Percentiles rank a stretch among this genome's conserved stretches.
These are phyloP conservation scores for Uropetala carovei DNA, from an alignment of 2,888 invertebrate genomes.

Conservation along the genomic window DNA sequence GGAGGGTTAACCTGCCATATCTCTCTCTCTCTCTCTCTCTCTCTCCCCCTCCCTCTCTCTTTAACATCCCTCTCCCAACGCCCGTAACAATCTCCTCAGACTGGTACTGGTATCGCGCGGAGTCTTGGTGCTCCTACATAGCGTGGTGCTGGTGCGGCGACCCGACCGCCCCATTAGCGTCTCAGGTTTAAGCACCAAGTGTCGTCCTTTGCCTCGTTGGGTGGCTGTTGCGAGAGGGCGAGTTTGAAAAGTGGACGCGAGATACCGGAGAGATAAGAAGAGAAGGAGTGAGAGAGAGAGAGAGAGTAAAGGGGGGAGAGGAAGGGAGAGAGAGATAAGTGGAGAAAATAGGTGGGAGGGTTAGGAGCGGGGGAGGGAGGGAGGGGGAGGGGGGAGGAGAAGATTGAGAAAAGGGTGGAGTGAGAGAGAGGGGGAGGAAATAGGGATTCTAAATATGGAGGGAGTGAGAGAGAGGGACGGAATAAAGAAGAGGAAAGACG, in stretches of 20 bases:
- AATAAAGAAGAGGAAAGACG: too few species aligned
- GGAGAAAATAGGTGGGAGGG: too few species aligned
- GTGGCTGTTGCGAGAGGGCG: background rate
- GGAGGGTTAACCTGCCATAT: constrained; percentile 7
- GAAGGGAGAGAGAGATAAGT: background rate
- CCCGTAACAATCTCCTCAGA: background rate
- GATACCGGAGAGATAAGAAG: background rate
- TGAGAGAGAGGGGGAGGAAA: too few species aligned
- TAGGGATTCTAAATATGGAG: too few species aligned
- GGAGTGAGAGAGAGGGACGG: too few species aligned
- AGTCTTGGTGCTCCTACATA: too few species aligned
- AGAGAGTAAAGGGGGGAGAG: background rate
- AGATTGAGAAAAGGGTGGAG: too few species aligned
- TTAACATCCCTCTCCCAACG: background rate
- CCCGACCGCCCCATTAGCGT: constrained; percentile 28
- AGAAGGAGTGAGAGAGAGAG: background rate
- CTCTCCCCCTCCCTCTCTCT: background rate
- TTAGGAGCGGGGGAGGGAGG: too few species aligned
- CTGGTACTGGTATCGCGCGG: background rate
- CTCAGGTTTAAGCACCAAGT: constrained; percentile 7
- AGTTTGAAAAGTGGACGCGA: background rate
- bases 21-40: background rate
- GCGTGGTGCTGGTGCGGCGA: background rate
- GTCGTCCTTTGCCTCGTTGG: background rate
- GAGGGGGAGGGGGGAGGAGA: too few species aligned